Conservation (phyloP, 92 coral and sea anemone species). For the Umimayanthus kanabou region DNA sequence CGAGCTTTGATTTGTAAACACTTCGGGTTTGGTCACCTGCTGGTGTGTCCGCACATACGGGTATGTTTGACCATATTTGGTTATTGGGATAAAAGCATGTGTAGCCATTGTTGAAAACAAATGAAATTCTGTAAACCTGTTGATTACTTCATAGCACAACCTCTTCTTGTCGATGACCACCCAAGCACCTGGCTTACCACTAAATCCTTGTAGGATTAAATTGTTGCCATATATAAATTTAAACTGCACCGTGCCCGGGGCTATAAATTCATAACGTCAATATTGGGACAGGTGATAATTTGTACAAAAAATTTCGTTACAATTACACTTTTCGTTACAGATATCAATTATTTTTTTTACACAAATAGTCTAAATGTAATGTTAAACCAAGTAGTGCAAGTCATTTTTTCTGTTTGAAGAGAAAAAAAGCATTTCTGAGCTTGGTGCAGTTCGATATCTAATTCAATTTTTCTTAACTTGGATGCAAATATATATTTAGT, state of each 20-base stretch:
- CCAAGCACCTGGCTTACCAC: neutral
- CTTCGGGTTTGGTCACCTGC: slow-evolving; percentile 28
- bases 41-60: neutral
- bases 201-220: neutral
- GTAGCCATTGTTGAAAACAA: neutral
- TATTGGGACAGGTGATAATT: neutral
- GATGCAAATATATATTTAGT: too few species aligned
- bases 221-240: neutral
- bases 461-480: too few species aligned
- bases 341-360: too few species aligned
- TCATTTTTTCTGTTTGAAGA: neutral
- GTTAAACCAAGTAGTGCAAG: neutral
- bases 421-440: neutral
- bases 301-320: too few species aligned
- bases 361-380: too few species aligned
- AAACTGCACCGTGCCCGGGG: neutral
- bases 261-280: neutral
- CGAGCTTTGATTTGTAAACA: slow-evolving; percentile 1
- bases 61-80: slow-evolving; percentile 33
- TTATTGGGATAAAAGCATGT: neutral
- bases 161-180: slow-evolving; percentile 6
- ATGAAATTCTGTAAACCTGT: neutral
- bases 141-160: neutral
- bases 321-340: too few species aligned
- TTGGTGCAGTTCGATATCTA: too few species aligned